phyloP scores from a whole-genome alignment of 2,113 vertebrate genomes.

The Gymnorhina tibicen region DNA sequence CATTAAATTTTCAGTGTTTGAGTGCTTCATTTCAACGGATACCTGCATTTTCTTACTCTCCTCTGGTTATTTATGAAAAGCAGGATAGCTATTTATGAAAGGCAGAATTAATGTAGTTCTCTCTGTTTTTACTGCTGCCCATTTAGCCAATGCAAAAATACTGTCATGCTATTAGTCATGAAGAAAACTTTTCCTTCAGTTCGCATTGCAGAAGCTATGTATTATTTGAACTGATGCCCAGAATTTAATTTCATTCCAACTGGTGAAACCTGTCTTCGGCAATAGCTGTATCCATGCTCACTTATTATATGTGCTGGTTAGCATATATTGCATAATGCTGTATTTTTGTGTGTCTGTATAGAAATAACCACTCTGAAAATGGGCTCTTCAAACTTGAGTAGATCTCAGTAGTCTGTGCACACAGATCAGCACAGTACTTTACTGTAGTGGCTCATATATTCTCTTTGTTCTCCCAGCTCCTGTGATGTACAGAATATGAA shows the following conservation, averaged over 20 bases:
- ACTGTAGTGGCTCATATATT: background rate
- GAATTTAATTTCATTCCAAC: background rate
- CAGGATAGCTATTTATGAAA: background rate
- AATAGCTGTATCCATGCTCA: background rate
- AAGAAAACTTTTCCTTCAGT: background rate
- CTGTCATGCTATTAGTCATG: background rate
- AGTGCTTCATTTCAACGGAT: background rate
- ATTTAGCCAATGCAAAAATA: background rate
- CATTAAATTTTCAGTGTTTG: background rate
- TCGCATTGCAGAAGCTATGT: background rate
- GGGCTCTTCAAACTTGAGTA: background rate
- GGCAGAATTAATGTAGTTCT: background rate
- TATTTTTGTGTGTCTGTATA: background rate
- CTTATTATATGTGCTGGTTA: background rate
- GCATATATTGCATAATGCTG: background rate
- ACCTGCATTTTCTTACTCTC: background rate
- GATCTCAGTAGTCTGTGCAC: background rate
- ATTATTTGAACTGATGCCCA: background rate
- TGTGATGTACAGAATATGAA: background rate
- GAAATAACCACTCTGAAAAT: background rate
- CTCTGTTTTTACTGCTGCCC: background rate
- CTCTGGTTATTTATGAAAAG: background rate
- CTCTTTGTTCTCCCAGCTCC: background rate
- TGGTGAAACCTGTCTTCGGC: background rate
- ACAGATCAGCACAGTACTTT: background rate